Conservation (phyloP, 2,113 vertebrate genomes). For the Chaetura pelagica region DNA sequence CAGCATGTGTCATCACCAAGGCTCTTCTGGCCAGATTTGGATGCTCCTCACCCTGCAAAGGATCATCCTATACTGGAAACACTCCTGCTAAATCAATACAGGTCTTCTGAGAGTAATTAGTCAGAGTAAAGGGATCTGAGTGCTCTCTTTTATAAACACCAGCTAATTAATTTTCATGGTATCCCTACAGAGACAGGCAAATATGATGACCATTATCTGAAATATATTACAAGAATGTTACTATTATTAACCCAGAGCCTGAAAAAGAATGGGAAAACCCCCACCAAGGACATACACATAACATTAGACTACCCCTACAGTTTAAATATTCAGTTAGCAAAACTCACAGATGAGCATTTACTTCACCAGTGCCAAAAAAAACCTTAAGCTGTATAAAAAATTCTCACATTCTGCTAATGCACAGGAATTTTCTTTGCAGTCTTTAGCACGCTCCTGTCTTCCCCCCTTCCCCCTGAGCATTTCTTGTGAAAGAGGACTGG, state of each 20-base stretch:
- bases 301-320: neutral
- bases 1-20: neutral
- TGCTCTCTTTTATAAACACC: slow-evolving; percentile 27
- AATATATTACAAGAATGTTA: neutral
- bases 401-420: neutral
- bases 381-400: neutral
- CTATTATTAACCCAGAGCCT: neutral
- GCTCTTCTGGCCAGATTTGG: neutral
- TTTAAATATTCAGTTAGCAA: slow-evolving; percentile 14
- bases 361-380: slow-evolving; percentile 7
- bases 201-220: slow-evolving; percentile 19
- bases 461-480: neutral
- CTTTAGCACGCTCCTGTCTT: neutral
- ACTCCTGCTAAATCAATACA: slow-evolving; percentile 6
- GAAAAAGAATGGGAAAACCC: slow-evolving; percentile 1
- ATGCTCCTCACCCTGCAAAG: neutral
- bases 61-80: neutral
- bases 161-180: slow-evolving; percentile 28
- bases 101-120: slow-evolving; percentile 43
- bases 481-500: neutral
- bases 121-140: neutral
- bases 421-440: neutral
- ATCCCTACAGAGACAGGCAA: neutral
- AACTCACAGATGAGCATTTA: neutral
- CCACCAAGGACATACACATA: neutral